A percentile compares a stretch with the other conserved stretches of the same genome.
Evolutionary conservation across 2,113 vertebrate species (phyloP).

Genomic region (Sylvilagus bachmani): DNA sequence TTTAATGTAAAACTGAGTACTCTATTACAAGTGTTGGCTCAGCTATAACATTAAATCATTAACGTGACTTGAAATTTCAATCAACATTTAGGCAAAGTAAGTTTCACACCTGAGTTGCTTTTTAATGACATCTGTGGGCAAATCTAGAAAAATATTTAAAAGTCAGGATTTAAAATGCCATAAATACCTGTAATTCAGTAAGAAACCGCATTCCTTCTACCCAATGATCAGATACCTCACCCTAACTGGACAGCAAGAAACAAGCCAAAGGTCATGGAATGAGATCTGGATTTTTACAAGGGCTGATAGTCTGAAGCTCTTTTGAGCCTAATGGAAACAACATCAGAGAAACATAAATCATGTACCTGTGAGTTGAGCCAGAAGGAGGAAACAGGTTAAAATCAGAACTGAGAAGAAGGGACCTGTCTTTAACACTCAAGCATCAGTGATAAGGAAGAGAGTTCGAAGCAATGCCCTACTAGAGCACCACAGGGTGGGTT

Average conservation of each 20-base stretch:
- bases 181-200: background rate
- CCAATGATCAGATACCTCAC: background rate
- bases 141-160: constrained; percentile 51
- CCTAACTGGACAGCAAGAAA: background rate
- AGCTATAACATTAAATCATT: constrained; percentile 66
- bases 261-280: background rate
- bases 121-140: constrained; percentile 58
- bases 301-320: background rate
- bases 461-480: background rate
- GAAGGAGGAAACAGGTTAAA: background rate
- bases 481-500: background rate
- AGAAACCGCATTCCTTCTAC: constrained; percentile 35
- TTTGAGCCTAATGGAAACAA: background rate
- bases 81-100: constrained; percentile 52
- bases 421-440: background rate
- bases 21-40: constrained; percentile 13
- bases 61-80: constrained; percentile 66
- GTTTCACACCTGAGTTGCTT: constrained; percentile 69
- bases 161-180: constrained; percentile 30
- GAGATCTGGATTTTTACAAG: background rate
- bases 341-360: background rate
- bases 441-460: background rate
- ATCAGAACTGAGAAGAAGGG: background rate
- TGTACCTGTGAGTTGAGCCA: background rate
- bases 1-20: background rate